Percentiles rank a stretch among this genome's conserved stretches.
Conservation (phyloP, 2,113 vertebrate genomes). For the Pollimyrus isidori region DNA sequence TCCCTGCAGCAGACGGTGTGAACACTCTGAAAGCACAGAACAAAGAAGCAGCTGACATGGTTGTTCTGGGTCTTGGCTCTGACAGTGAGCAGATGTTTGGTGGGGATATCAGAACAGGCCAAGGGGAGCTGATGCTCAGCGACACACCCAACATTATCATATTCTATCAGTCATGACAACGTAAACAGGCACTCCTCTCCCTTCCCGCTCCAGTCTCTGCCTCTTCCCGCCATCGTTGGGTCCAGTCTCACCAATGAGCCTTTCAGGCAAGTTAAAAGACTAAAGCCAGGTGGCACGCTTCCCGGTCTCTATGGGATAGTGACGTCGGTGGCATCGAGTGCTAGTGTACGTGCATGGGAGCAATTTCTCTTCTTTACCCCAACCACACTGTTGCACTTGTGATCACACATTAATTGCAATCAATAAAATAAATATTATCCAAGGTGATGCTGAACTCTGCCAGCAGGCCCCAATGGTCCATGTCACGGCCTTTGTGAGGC, state of each 20-base stretch:
- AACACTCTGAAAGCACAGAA: background rate
- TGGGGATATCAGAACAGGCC: background rate
- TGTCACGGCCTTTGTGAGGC: background rate
- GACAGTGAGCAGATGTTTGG: background rate
- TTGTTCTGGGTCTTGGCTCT: background rate
- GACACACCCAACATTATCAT: constrained; percentile 3
- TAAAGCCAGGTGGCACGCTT: background rate
- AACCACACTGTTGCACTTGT: background rate
- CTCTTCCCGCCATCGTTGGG: background rate
- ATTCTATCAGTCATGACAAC: background rate
- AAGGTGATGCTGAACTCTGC: background rate
- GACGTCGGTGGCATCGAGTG: background rate
- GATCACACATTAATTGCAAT: background rate
- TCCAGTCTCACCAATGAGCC: background rate
- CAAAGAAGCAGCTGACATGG: background rate
- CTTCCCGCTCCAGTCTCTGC: background rate
- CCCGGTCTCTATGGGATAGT: background rate
- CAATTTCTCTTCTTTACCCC: background rate
- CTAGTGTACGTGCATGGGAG: background rate
- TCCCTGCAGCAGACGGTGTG: background rate
- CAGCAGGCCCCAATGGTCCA: background rate
- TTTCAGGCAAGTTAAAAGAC: background rate
- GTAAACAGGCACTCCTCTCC: background rate
- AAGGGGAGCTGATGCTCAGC: background rate
- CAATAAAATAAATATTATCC: background rate